Evolutionary conservation across 2,888 invertebrate genomes (phyloP).

Genomic region (Orthosia cruda): DNA sequence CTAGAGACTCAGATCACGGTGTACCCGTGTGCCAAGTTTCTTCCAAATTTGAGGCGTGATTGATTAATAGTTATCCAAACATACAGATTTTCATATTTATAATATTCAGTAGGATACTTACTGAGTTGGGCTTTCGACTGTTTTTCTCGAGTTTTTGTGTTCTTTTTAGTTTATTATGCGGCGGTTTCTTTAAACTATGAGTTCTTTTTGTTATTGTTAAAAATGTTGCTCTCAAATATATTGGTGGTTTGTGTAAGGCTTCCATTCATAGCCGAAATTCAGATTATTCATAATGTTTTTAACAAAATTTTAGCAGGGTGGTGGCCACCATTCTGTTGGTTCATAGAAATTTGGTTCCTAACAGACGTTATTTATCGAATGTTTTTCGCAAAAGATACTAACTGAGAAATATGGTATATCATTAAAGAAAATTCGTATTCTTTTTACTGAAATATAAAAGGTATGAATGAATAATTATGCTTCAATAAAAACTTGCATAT

Average conservation of each 20-base stretch:
- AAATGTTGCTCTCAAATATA: not conserved
- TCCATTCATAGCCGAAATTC: not conserved
- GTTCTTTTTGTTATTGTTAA: slow-evolving; percentile 11
- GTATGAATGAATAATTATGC: not conserved
- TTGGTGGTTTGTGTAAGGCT: not conserved
- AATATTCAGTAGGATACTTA: not conserved
- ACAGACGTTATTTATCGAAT: no score
- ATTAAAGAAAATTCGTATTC: not conserved
- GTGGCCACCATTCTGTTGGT: no score
- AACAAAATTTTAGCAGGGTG: no score
- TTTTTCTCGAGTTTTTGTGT: slow-evolving; percentile 23
- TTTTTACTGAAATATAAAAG: not conserved
- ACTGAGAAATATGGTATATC: not conserved
- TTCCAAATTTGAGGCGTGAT: no score
- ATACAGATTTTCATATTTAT: not conserved
- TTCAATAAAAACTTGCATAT: not conserved
- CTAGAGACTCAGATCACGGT: no score
- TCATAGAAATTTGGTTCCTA: no score
- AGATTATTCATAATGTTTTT: no score
- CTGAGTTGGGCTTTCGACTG: slow-evolving; percentile 5
- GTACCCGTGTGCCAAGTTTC: no score
- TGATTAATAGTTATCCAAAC: no score
- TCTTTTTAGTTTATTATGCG: slow-evolving; percentile 31
- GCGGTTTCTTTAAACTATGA: slow-evolving; percentile 2
- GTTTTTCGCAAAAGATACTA: not conserved